phyloP scores from a whole-genome alignment of 2,888 invertebrate species.

The Therioaphis trifolii region DNA sequence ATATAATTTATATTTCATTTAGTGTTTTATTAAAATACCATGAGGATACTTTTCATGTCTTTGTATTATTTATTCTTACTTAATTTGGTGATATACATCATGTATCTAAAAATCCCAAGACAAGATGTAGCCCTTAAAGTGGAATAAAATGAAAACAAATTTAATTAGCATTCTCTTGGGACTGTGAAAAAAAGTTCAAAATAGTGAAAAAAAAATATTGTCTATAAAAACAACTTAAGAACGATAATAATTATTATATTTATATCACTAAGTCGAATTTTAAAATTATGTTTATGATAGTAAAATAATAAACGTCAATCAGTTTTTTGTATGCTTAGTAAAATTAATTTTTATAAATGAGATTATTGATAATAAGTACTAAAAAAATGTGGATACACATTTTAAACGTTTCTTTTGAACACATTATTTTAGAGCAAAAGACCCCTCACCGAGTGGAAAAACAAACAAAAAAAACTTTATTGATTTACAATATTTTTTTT shows the following conservation, averaged over 20 bases:
- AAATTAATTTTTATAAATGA: too few relatives aligned
- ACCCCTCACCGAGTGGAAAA: background rate
- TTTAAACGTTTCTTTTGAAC: background rate
- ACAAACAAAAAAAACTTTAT: background rate
- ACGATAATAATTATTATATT: background rate
- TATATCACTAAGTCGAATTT: too few relatives aligned
- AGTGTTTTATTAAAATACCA: background rate
- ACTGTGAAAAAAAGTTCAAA: background rate
- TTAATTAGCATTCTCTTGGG: conserved; percentile 8
- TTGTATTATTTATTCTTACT: background rate
- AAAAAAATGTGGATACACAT: background rate
- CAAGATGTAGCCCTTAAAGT: background rate
- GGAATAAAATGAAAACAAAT: background rate
- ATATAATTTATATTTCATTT: too few relatives aligned
- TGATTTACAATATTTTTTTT: background rate
- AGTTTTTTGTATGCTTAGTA: too few relatives aligned
- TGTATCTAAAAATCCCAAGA: background rate
- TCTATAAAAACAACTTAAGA: conserved; percentile 10
- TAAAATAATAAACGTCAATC: too few relatives aligned
- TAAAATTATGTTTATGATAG: too few relatives aligned
- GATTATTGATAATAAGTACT: background rate
- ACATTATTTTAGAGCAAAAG: background rate
- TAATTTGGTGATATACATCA: background rate
- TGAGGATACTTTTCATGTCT: background rate
- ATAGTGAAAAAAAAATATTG: conserved; percentile 5